phyloP scores from a whole-genome alignment of 2,888 invertebrate species.

The Epinotia brunnichana region DNA sequence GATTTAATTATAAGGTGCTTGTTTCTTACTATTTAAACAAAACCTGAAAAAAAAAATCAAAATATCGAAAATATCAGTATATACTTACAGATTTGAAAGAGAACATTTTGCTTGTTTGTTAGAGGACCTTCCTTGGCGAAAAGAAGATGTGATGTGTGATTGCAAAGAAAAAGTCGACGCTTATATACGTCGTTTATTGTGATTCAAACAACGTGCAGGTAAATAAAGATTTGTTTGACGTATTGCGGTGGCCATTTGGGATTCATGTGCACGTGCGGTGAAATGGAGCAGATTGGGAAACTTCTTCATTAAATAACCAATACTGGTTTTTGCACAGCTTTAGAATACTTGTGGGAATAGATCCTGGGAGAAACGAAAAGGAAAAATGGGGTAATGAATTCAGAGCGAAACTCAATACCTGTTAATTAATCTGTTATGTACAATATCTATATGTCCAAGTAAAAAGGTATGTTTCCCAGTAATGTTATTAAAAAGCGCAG shows the following conservation, averaged over 20 bases:
- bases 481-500: not conserved
- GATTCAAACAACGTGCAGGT: slow-evolving; percentile 73
- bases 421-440: not conserved
- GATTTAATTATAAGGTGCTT: no score
- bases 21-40: no score
- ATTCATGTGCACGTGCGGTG: slow-evolving; percentile 74
- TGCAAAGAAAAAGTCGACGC: slow-evolving; percentile 64
- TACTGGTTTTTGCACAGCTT: slow-evolving; percentile 2
- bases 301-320: slow-evolving; percentile 65
- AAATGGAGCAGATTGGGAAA: slow-evolving; percentile 81
- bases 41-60: not conserved
- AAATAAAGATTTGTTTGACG: slow-evolving; percentile 78
- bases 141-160: slow-evolving; percentile 76
- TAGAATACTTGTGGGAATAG: not conserved
- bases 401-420: not conserved
- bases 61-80: slow-evolving; percentile 7
- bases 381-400: not conserved
- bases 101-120: slow-evolving; percentile 76
- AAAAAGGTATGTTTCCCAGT: not conserved
- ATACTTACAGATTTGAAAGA: slow-evolving; percentile 79
- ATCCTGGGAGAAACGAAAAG: not conserved
- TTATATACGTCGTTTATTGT: slow-evolving; percentile 79
- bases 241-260: slow-evolving; percentile 76
- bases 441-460: not conserved
- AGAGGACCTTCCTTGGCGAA: slow-evolving; percentile 76